Conservation (phyloP, 1,140 invertebrate species). For the Brachionus calyciflorus region DNA sequence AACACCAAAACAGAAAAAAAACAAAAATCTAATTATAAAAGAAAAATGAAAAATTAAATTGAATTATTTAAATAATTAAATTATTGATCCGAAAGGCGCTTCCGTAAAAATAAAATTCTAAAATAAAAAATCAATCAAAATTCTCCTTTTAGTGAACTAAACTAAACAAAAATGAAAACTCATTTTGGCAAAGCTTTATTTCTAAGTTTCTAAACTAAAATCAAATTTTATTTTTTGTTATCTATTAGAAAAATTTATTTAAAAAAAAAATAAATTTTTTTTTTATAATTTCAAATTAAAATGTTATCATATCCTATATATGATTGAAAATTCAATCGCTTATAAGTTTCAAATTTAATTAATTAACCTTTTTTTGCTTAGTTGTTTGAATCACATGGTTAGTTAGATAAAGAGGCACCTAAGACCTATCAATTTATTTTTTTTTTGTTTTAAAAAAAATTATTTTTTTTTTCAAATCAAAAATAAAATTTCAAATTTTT, state of each 20-base stretch:
- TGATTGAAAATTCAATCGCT: slow-evolving; percentile 3
- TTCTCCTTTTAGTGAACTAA: background rate
- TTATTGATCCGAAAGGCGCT: slow-evolving; percentile 20
- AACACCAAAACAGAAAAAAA: slow-evolving; percentile 26
- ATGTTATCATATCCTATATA: slow-evolving; percentile 36
- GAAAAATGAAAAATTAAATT: slow-evolving; percentile 33
- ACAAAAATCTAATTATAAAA: slow-evolving; percentile 20
- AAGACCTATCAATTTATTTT: slow-evolving; percentile 8
- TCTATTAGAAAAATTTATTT: slow-evolving; percentile 19
- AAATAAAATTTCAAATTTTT: background rate
- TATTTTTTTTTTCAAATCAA: background rate
- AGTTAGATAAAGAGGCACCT: slow-evolving; percentile 22
- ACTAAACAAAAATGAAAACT: background rate
- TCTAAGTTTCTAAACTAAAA: slow-evolving; percentile 15
- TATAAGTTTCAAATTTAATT: background rate
- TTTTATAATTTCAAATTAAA: background rate
- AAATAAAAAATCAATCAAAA: background rate
- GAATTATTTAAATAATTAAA: slow-evolving; percentile 38
- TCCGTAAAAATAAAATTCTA: too few species aligned
- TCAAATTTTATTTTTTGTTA: too few species aligned
- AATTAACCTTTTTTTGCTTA: slow-evolving; percentile 28
- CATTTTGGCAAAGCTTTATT: slow-evolving; percentile 9
- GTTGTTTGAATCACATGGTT: slow-evolving; percentile 12
- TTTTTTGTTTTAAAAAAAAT: background rate
- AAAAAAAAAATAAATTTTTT: background rate